A percentile compares a stretch with the other conserved stretches of the same genome.
These are phyloP conservation scores for Dreissena polymorpha DNA, from an alignment of 1,140 invertebrate genomes.

Conservation along the genomic window DNA sequence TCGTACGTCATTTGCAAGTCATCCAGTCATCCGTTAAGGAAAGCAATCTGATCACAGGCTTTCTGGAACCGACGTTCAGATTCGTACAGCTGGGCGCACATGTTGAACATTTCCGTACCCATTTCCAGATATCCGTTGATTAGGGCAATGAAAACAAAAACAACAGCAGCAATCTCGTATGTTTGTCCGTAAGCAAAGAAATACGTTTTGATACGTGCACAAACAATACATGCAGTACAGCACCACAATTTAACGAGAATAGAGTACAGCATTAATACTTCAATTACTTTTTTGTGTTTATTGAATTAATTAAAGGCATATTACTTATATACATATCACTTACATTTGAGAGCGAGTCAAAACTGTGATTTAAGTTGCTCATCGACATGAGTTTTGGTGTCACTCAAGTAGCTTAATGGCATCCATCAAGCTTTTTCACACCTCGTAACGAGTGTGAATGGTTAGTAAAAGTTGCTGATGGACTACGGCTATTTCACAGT, in stretches of 20 bases:
- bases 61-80: constrained; percentile 8
- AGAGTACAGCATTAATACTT: not conserved
- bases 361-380: too few relatives aligned
- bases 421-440: too few relatives aligned
- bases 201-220: not conserved
- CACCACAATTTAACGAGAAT: not conserved
- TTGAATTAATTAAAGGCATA: not conserved
- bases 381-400: too few relatives aligned
- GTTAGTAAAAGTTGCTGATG: too few relatives aligned
- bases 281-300: not conserved
- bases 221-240: constrained; percentile 2
- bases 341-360: too few relatives aligned
- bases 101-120: constrained; percentile 26
- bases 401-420: too few relatives aligned
- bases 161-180: too few relatives aligned
- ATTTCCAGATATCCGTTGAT: not conserved
- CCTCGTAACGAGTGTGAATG: too few relatives aligned
- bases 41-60: constrained; percentile 29
- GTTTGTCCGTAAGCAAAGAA: not conserved
- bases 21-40: constrained; percentile 16
- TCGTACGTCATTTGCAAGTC: constrained; percentile 11
- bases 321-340: not conserved
- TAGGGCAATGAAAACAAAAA: too few relatives aligned
- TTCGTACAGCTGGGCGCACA: constrained; percentile 31
- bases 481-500: too few relatives aligned